Base-by-base conservation (phyloP, 2,797 vertebrate genomes). In the Anas acuta region DNA sequence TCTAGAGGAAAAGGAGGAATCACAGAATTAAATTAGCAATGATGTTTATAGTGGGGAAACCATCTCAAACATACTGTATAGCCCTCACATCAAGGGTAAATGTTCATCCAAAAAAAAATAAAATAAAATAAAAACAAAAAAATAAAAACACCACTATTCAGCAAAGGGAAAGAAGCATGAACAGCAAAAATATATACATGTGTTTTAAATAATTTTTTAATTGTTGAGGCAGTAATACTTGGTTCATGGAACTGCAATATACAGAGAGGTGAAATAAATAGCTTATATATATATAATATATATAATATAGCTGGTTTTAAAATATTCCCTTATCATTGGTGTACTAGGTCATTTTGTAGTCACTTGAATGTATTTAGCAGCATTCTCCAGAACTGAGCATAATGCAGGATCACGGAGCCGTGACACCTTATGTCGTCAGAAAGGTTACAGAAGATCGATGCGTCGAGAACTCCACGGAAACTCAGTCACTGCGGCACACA, bases 181-280 rank as follows among this genome's bases (percentile, higher is more conserved):
- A 95, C 80, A 95, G 94, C 90, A 95, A 87, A 93, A 93, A 80
- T 93, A 92, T 72, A 41, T 95, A 83, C 89, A 54, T 70, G 75
- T 79, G 91, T 98, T 97, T 98, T 97, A 98, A 98, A 98, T 98
- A 98, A 97, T 96, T 97, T 97, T 98, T 98, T 98, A 98, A 98
- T 98, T 97, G 98, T 98, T 97, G 97, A 98, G 98, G 98, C 98
- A 98, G 97, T 98, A 98, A 98, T 98, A 98, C 97, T 98, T 98
- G 98, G 97, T 98, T 98, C 98, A 98, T 98, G 98, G 98, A 98
- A 98, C 98, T 98, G 98, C 97, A 97, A 97, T 98, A 98, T 98
- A 98, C 98, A 98, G 97, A 98, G 98, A 98, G 97, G 97, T 98
- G 98, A 98, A 99, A 99, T 99, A 99, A 99, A 99, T 99, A 99